Conservation (phyloP, 2,888 invertebrate species). For the Cheilosia impressa region DNA sequence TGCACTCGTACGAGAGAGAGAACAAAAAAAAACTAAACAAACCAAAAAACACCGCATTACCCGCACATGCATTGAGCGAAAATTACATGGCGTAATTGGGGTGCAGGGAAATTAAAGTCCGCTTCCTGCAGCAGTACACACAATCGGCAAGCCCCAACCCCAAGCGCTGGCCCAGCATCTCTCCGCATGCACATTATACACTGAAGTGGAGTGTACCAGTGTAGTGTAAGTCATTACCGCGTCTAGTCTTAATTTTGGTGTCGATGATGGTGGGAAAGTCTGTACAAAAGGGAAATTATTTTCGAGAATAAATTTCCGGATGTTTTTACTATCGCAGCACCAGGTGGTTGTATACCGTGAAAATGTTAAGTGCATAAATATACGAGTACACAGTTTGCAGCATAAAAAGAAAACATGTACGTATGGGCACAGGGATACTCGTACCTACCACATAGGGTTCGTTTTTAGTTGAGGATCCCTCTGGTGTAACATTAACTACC, state of each 20-base stretch:
- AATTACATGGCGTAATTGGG: constrained; percentile 56
- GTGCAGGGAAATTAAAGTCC: constrained; percentile 52
- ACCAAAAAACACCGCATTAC: constrained; percentile 24
- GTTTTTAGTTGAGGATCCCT: neutral
- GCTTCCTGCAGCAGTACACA: constrained; percentile 8
- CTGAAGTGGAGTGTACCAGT: neutral
- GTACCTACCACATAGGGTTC: too few species aligned
- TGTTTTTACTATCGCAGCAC: constrained; percentile 9
- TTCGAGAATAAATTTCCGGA: constrained; percentile 41
- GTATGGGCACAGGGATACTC: too few species aligned
- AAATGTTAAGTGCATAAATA: neutral
- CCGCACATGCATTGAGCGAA: constrained; percentile 39
- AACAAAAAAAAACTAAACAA: neutral
- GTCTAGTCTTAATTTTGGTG: constrained; percentile 28
- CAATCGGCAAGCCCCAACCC: neutral
- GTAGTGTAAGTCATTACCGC: constrained; percentile 33
- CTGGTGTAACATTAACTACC: constrained; percentile 8
- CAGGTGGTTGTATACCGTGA: constrained; percentile 27
- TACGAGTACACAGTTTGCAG: too few species aligned
- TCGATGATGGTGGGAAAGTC: neutral
- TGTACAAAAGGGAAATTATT: constrained; percentile 20
- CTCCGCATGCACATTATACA: neutral
- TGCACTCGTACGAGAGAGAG: constrained; percentile 16
- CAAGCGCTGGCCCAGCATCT: neutral
- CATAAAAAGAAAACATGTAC: too few species aligned